Percentiles rank a stretch among this genome's conserved stretches.
Conservation (phyloP, 2,113 vertebrate species). For the Lophius piscatorius region DNA sequence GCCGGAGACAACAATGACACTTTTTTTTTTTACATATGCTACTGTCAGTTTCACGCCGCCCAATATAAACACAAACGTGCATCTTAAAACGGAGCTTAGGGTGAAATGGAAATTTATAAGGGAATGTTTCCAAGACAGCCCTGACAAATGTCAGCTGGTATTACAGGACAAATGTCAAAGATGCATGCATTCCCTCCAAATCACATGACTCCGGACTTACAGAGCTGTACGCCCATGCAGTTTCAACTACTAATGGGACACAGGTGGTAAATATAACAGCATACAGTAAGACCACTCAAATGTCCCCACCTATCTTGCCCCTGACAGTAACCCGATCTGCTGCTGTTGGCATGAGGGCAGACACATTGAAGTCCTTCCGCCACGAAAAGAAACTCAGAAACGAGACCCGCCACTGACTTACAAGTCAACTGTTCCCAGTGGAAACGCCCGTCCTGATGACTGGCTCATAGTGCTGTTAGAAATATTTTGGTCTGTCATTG, state of each 20-base stretch:
- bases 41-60: constrained; percentile 30
- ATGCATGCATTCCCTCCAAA: neutral
- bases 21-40: constrained; percentile 13
- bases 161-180: constrained; percentile 3
- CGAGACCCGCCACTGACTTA: constrained; percentile 16
- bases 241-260: constrained; percentile 24
- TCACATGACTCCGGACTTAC: neutral
- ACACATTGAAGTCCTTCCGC: constrained; percentile 10
- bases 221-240: neutral
- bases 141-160: constrained; percentile 1
- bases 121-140: no score
- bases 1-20: constrained; percentile 27
- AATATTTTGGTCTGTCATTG: constrained; percentile 33
- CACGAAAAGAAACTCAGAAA: constrained; percentile 22
- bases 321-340: constrained; percentile 18
- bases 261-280: constrained; percentile 6
- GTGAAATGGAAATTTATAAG: no score
- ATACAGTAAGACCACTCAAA: constrained; percentile 13
- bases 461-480: constrained; percentile 8
- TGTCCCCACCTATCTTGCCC: constrained; percentile 5
- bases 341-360: constrained; percentile 18
- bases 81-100: no score
- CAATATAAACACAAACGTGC: constrained; percentile 20
- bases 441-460: constrained; percentile 31
- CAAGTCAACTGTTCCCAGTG: constrained; percentile 31